Evolutionary conservation across 2,888 invertebrate genomes (phyloP).

Genomic region (Tubulanus polymorphus): DNA sequence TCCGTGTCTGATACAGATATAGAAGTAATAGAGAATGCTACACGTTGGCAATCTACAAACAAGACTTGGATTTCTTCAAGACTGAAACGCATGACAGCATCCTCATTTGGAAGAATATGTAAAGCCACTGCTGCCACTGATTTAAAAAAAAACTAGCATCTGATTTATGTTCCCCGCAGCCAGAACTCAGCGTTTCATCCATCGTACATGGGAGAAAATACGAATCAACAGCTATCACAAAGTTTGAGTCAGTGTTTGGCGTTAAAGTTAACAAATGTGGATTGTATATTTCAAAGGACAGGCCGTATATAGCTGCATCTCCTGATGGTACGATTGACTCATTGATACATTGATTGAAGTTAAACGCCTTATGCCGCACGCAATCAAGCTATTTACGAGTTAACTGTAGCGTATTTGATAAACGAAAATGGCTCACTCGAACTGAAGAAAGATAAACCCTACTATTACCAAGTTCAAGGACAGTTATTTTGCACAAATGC

Average conservation of each 20-base stretch:
- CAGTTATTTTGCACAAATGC: slow-evolving; percentile 15
- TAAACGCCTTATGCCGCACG: slow-evolving; percentile 6
- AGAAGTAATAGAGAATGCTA: too few species aligned
- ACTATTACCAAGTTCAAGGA: slow-evolving; percentile 18
- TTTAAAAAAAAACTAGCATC: too few species aligned
- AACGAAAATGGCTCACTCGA: background rate
- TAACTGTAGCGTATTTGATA: slow-evolving; percentile 12
- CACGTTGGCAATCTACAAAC: too few species aligned
- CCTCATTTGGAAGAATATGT: too few species aligned
- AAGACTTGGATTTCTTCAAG: too few species aligned
- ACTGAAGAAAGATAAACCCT: slow-evolving; percentile 10
- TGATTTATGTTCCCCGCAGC: too few species aligned
- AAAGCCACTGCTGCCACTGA: too few species aligned
- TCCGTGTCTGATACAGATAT: too few species aligned
- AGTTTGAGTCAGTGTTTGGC: slow-evolving; percentile 8
- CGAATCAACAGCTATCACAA: slow-evolving; percentile 11
- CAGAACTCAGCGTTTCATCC: too few species aligned
- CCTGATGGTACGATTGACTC: slow-evolving; percentile 20
- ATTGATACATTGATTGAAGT: slow-evolving; percentile 10
- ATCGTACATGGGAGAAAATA: slow-evolving; percentile 19
- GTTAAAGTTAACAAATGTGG: slow-evolving; percentile 12
- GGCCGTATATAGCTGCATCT: slow-evolving; percentile 18
- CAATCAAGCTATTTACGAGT: slow-evolving; percentile 3
- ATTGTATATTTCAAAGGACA: slow-evolving; percentile 10
- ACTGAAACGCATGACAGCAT: too few species aligned